Percentiles rank a stretch among this genome's conserved stretches.
Conservation (phyloP, 2,797 vertebrate genomes). For the Falco concolor region DNA sequence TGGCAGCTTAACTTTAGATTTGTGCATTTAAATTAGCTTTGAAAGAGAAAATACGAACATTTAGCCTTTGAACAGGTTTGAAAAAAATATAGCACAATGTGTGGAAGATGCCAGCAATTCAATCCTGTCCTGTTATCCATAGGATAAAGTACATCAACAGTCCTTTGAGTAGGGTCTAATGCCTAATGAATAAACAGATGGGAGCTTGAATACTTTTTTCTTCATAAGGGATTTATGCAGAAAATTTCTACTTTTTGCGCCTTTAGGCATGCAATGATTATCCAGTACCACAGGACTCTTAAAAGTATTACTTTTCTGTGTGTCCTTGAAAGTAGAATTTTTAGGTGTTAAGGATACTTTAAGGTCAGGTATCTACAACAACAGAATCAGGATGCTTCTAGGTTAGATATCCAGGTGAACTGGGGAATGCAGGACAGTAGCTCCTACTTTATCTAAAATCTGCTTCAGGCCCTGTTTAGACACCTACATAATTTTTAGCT, state of each 20-base stretch:
- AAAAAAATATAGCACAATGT: not conserved
- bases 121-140: not conserved
- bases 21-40: not conserved
- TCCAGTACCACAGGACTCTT: not conserved
- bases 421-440: not conserved
- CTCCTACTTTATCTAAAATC: not conserved
- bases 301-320: not conserved
- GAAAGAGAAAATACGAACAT: not conserved
- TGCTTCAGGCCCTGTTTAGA: not conserved
- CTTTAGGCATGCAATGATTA: not conserved
- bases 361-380: not conserved
- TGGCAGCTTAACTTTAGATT: not conserved
- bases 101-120: not conserved
- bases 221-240: not conserved
- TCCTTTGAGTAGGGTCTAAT: not conserved
- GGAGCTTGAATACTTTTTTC: not conserved
- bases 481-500: not conserved
- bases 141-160: not conserved
- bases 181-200: not conserved
- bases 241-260: not conserved
- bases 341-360: not conserved
- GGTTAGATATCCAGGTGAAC: not conserved
- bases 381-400: not conserved
- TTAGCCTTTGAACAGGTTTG: not conserved
- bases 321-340: not conserved